Base-by-base conservation (phyloP, 2,888 invertebrate species). In the Fissipunctia ypsillon region DNA sequence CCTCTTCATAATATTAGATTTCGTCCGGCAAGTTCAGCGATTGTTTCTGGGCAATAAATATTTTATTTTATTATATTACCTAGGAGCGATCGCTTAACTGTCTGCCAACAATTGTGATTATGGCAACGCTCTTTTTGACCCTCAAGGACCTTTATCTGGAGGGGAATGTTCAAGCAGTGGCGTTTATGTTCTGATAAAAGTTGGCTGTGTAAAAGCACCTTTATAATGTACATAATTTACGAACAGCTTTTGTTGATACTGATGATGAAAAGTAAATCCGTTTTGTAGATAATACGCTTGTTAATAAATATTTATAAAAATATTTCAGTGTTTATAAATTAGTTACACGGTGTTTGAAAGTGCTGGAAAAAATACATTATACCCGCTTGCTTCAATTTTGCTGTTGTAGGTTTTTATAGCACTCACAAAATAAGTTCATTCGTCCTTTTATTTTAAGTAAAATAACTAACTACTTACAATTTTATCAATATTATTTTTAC, bases 241-340 rank as follows among this genome's bases (percentile, higher is more conserved):
- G 54, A 66, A 10, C 45, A n/a, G 38, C 38, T 38, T 54, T 64
- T 76, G 67, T 75, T 73, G 61, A 50, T 61, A 14, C 14, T 56
- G 28, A 76, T 48, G 45, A 67, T 73, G 73, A 76, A 76, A 76
- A 76, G 66, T 76, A 45, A 66, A 73, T 65, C 65, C 7, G 43
- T 76, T 64, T 45, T 31, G 38, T 31, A 38, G 19, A 65, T 61
- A 35, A 52, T 35, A 60, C 43, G 43, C 52, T 22, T 43, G 28
- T n/a, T 73, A 38, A 19, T 43, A 45, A 45, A 54, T 65, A 54
- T 76, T 45, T 64, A 64, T 43, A 35, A 45, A 16, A 43, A 38
- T 19, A 41, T 52, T 69, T 69, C 9, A 31, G 41, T 69, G 31
- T 52, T 50, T 28, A 52, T 5, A 41, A 38, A 66, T 66, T 31